These are phyloP conservation scores for Athalia cordata DNA, from an alignment of 2,888 invertebrate genomes.

Conservation along the genomic window DNA sequence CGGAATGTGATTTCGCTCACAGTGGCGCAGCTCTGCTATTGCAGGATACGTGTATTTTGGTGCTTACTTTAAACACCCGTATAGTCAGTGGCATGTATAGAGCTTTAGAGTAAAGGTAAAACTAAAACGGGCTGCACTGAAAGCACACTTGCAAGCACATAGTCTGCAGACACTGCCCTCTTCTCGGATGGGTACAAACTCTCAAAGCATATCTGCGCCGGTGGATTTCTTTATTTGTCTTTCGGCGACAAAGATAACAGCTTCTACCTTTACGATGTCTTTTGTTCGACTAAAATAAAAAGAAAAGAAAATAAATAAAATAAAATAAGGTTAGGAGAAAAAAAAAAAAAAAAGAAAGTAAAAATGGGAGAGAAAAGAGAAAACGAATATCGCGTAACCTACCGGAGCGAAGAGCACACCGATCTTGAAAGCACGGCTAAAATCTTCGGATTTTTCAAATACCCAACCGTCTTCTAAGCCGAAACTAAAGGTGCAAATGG, in stretches of 20 bases:
- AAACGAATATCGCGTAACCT: constrained; percentile 21
- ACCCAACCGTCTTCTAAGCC: constrained; percentile 7
- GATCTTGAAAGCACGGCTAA: constrained; percentile 38
- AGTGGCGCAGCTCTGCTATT: constrained; percentile 10
- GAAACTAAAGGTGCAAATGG: neutral
- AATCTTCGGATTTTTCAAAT: constrained; percentile 41
- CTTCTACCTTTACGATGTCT: constrained; percentile 24
- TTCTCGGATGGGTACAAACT: neutral
- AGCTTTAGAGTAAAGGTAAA: neutral
- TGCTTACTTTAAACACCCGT: constrained; percentile 11
- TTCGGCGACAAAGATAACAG: constrained; percentile 35
- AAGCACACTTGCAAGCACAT: neutral
- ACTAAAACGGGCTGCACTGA: neutral
- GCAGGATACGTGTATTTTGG: constrained; percentile 7
- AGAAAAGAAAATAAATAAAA: neutral
- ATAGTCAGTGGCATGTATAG: neutral
- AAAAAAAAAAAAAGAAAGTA: neutral
- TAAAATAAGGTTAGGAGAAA: neutral
- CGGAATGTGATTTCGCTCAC: constrained; percentile 24
- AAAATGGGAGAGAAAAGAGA: neutral
- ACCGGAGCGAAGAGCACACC: constrained; percentile 17
- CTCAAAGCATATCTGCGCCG: constrained; percentile 16
- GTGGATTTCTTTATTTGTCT: constrained; percentile 34
- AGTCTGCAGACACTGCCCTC: neutral
- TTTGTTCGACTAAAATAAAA: neutral